Conservation (phyloP, 2,113 vertebrate species). For the Oncorhynchus keta region DNA sequence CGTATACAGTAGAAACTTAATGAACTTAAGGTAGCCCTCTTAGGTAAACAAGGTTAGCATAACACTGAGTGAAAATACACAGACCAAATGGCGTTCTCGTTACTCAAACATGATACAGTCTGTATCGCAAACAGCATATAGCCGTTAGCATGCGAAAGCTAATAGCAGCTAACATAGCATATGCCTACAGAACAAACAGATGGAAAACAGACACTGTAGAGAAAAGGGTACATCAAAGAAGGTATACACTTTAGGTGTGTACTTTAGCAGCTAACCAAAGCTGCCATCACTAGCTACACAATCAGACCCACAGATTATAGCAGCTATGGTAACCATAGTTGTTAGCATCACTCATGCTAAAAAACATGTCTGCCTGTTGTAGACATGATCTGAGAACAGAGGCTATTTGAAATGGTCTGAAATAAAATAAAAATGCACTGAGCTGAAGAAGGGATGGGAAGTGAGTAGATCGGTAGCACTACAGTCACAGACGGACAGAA, state of each 20-base stretch:
- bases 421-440: not conserved
- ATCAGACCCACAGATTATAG: not conserved
- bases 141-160: not conserved
- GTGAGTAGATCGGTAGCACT: slow-evolving; percentile 20
- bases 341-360: slow-evolving; percentile 11
- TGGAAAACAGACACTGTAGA: not conserved
- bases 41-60: slow-evolving; percentile 23
- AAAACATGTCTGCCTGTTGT: slow-evolving; percentile 1
- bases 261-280: not conserved
- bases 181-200: not conserved
- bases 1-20: slow-evolving; percentile 12
- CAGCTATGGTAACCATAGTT: not conserved
- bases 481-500: slow-evolving; percentile 50
- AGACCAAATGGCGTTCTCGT: not conserved
- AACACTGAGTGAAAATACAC: slow-evolving; percentile 13
- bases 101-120: not conserved
- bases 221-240: not conserved
- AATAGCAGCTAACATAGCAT: not conserved
- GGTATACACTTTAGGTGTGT: not conserved
- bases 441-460: not conserved
- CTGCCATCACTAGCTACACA: not conserved
- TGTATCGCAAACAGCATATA: not conserved
- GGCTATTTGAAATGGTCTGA: slow-evolving; percentile 1
- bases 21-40: slow-evolving; percentile 10
- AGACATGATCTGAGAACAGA: not conserved